Conservation (phyloP, 2,113 vertebrate species). For the Microcebus griseorufus region DNA sequence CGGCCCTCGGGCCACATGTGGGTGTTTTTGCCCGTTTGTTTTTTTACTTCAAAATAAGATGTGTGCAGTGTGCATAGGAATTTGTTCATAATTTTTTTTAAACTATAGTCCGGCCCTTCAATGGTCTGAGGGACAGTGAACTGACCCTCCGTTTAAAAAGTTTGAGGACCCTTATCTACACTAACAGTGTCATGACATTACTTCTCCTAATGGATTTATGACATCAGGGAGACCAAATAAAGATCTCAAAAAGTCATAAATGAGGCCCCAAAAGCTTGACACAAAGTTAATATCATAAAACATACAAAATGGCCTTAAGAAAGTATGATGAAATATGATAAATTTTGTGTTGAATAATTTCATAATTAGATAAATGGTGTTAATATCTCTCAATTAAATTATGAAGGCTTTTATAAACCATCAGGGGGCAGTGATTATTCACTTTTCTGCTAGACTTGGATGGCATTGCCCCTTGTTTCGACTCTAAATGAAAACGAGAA, state of each 20-base stretch:
- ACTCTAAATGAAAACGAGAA: not conserved
- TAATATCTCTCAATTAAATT: not conserved
- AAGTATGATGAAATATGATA: not conserved
- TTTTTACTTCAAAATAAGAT: too few species aligned
- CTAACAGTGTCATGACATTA: not conserved
- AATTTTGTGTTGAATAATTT: not conserved
- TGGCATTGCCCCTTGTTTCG: not conserved
- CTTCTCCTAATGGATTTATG: not conserved
- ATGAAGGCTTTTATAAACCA: constrained; percentile 14
- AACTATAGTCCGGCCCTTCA: too few species aligned
- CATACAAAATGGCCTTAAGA: not conserved
- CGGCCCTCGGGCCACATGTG: too few species aligned
- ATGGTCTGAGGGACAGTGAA: too few species aligned
- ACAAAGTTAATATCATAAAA: not conserved
- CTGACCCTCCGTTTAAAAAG: too few species aligned
- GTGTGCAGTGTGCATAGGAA: too few species aligned
- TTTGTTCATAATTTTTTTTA: too few species aligned
- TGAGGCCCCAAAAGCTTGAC: not conserved
- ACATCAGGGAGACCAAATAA: not conserved
- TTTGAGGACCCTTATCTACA: too few species aligned
- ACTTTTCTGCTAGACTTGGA: not conserved
- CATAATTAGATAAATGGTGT: not conserved
- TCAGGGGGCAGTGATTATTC: not conserved
- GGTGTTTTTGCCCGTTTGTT: too few species aligned
- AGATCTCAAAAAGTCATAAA: not conserved